These are phyloP conservation scores for Athene cunicularia DNA, from an alignment of 2,113 vertebrate genomes.

Conservation along the genomic window DNA sequence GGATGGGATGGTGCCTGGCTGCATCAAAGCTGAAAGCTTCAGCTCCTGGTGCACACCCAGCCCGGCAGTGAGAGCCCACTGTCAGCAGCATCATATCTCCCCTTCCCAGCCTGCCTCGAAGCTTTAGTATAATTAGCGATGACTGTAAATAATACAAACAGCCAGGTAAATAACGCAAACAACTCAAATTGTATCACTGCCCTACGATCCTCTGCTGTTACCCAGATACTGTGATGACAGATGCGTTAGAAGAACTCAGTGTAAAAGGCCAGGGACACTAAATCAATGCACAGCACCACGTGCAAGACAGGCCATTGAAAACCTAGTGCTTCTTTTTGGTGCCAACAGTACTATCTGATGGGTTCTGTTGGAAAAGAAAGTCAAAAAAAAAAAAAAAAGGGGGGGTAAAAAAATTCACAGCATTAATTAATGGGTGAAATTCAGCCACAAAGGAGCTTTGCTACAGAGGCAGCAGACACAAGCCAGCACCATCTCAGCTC, in stretches of 20 bases:
- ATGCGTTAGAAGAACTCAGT: background rate
- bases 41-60: background rate
- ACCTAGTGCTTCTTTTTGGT: background rate
- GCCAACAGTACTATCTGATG: background rate
- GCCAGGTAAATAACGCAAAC: conserved; percentile 15
- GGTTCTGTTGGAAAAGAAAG: background rate
- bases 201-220: background rate
- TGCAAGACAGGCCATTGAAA: background rate
- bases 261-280: background rate
- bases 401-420: background rate
- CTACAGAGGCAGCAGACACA: background rate
- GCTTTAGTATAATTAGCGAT: background rate
- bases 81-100: background rate
- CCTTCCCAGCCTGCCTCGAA: background rate
- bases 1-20: accelerated
- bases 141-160: background rate
- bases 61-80: background rate
- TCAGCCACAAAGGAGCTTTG: background rate
- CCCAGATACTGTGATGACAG: background rate
- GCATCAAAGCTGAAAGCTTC: background rate
- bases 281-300: background rate
- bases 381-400: background rate
- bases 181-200: background rate
- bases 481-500: background rate
- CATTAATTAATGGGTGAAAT: background rate